Base-by-base conservation (phyloP, 1,140 invertebrate species). In the Triops cancriformis region DNA sequence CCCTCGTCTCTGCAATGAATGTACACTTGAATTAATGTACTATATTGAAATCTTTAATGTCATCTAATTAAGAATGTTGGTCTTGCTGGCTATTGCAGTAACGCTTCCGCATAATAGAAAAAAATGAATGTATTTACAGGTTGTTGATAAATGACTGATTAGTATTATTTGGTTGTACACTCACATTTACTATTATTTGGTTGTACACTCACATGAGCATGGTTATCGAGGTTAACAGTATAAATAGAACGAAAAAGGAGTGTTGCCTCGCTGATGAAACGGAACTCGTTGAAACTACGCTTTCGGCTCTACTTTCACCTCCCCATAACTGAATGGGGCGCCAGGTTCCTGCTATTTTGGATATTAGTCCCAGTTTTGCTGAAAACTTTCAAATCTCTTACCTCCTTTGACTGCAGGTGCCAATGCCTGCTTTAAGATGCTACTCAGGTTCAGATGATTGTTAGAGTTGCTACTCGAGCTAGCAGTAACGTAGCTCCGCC, bases 301-400 rank as follows among this genome's bases (percentile, higher is more conserved):
- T 64, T 64, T 64, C 51, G 23, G 51, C 51, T 23, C 51, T 64
- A 23, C 51, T 64, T 64, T 64, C 51, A 64, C 51, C 51, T 64
- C 23, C 51, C 51, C 51, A 64, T 64, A 64, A 18, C 51, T 23
- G 51, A 64, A 64, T 64, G 51, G 23, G 18, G 2, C 51, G 51
- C 51, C 51, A 64, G 23, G 51, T 64, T 64, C 51, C 51, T 64
- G 51, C 51, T 64, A 23, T 64, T 64, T 18, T 64, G 6, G 5
- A 64, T 64, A 6, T n/a, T 64, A 64, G 7, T 23, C 51, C 23
- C 51, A 64, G 23, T 64, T 64, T 23, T 64, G 51, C 51, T 64
- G 6, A 64, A 10, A 64, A 64, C 51, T 64, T 64, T 64, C 51
- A 18, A 18, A 18, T 64, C 51, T 64, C 7, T 64, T 64, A 64